phyloP scores from a whole-genome alignment of 2,888 invertebrate genomes.

The Tipula unca region DNA sequence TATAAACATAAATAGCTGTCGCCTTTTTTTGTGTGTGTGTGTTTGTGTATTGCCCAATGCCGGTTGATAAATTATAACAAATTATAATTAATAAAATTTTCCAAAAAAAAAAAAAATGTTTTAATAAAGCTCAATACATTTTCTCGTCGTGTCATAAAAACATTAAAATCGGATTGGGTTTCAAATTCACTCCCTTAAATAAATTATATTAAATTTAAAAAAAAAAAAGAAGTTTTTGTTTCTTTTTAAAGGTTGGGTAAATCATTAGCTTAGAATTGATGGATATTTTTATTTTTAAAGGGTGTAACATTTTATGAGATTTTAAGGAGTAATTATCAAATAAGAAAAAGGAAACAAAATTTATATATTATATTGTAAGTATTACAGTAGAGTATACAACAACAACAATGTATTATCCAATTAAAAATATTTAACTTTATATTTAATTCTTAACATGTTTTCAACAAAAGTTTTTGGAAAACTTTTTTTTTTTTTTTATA shows the following conservation, averaged over 20 bases:
- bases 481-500: background rate
- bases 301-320: background rate
- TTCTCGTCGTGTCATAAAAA: background rate
- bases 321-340: background rate
- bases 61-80: slow-evolving; percentile 8
- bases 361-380: background rate
- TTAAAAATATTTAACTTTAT: slow-evolving; percentile 14
- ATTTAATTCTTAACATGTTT: slow-evolving; percentile 8
- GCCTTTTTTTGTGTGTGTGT: background rate
- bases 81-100: background rate
- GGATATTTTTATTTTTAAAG: background rate
- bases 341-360: background rate
- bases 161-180: background rate
- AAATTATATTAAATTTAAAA: background rate
- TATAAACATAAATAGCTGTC: background rate
- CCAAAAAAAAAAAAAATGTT: background rate
- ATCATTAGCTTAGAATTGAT: background rate
- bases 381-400: background rate
- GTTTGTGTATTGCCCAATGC: background rate
- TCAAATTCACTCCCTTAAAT: background rate
- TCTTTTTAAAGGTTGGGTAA: background rate
- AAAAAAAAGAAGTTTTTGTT: background rate
- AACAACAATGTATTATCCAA: background rate
- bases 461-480: background rate
- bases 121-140: slow-evolving; percentile 8